phyloP scores from a whole-genome alignment of 2,888 invertebrate genomes.

The Xestoiulus laeticollis region DNA sequence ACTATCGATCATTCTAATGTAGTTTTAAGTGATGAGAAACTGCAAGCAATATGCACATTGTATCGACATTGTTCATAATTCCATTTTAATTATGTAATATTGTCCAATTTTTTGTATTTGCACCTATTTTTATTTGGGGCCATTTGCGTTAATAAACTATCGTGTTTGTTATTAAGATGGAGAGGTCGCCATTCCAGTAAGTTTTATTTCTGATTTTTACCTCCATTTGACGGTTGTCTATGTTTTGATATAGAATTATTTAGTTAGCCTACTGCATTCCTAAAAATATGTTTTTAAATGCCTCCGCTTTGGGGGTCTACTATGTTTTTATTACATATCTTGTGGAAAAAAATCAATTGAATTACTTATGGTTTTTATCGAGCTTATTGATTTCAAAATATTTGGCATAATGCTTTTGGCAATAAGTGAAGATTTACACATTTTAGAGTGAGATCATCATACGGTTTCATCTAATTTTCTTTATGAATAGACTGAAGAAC shows the following conservation, averaged over 20 bases:
- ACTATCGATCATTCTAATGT: background rate
- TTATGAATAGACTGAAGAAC: no score
- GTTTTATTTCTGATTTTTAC: background rate
- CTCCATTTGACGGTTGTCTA: background rate
- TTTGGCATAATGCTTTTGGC: background rate
- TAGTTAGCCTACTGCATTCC: constrained; percentile 12
- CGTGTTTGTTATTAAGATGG: background rate
- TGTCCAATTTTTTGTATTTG: background rate
- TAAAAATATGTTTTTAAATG: background rate
- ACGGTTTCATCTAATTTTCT: no score
- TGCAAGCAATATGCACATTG: background rate
- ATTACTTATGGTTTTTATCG: background rate
- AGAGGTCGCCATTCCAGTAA: background rate
- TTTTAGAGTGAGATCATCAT: background rate
- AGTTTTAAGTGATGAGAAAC: background rate
- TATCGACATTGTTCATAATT: background rate
- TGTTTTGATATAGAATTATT: background rate
- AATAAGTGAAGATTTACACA: background rate
- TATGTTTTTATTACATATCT: background rate
- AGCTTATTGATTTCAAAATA: background rate
- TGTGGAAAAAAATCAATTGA: background rate
- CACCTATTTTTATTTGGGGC: background rate
- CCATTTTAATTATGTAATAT: background rate
- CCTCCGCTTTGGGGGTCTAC: background rate
- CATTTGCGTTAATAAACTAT: background rate